phyloP scores from a whole-genome alignment of 2,113 vertebrate genomes.

The Mesembrinibis cayennensis region DNA sequence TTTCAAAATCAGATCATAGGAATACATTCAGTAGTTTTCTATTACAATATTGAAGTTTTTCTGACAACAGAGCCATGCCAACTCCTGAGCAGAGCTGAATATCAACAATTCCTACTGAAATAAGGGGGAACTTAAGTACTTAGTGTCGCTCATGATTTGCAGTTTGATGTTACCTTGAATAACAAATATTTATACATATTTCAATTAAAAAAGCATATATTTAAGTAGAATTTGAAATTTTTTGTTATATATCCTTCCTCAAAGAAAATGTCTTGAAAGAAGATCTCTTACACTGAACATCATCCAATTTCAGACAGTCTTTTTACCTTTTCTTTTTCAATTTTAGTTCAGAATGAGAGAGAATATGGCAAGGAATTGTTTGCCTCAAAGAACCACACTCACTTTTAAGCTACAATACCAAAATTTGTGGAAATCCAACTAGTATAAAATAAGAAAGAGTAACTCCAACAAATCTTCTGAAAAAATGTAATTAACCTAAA shows the following conservation, averaged over 20 bases:
- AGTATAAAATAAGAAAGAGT: neutral
- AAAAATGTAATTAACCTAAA: neutral
- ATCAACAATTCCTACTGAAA: neutral
- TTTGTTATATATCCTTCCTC: neutral
- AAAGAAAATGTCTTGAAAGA: neutral
- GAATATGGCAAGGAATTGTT: neutral
- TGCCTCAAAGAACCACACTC: neutral
- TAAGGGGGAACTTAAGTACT: neutral
- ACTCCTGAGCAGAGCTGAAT: neutral
- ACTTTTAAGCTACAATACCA: neutral
- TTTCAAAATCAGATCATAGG: slow-evolving; percentile 48
- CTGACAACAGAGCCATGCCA: neutral
- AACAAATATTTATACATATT: neutral
- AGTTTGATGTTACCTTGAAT: neutral
- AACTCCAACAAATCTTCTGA: neutral
- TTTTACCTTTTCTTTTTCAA: neutral
- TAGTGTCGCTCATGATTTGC: neutral
- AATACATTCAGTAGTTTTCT: slow-evolving; percentile 39
- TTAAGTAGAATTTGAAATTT: neutral
- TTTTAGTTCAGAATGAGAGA: neutral
- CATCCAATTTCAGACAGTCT: neutral
- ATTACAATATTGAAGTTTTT: slow-evolving; percentile 23
- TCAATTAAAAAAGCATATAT: neutral
- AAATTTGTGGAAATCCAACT: neutral
- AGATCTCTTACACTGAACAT: neutral